phyloP scores from a whole-genome alignment of 2,113 vertebrate species.

The Protobothrops flavoviridis region DNA sequence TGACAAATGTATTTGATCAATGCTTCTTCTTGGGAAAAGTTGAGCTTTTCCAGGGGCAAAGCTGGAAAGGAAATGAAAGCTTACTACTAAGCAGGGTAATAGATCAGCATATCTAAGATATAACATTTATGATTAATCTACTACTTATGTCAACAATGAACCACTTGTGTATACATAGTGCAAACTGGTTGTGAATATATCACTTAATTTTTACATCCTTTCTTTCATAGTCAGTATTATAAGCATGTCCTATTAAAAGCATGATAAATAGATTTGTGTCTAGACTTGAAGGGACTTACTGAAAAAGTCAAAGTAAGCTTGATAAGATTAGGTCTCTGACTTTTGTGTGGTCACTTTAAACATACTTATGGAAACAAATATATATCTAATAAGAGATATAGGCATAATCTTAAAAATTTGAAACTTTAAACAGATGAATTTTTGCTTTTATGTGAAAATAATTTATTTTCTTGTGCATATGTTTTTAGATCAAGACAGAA shows the following conservation, averaged over 20 bases:
- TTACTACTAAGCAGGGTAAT: slow-evolving; percentile 67
- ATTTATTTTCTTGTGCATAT: not conserved
- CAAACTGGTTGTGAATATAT: slow-evolving; percentile 45
- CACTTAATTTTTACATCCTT: not conserved
- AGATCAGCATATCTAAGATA: slow-evolving; percentile 62
- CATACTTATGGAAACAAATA: not conserved
- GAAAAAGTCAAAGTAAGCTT: not conserved
- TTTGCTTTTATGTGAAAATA: not conserved
- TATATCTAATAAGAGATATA: not conserved
- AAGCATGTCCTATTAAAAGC: not conserved
- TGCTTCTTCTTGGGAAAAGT: slow-evolving; percentile 75
- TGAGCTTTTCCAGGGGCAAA: slow-evolving; percentile 76
- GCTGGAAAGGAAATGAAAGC: slow-evolving; percentile 72
- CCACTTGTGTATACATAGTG: not conserved
- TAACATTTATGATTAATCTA: slow-evolving; percentile 57
- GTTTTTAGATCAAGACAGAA: not conserved
- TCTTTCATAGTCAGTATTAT: slow-evolving; percentile 12
- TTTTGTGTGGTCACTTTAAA: not conserved
- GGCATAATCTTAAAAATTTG: not conserved
- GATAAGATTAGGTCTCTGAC: not conserved
- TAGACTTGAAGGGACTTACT: not conserved
- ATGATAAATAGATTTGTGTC: not conserved
- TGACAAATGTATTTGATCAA: slow-evolving; percentile 80
- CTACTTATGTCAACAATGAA: slow-evolving; percentile 63
- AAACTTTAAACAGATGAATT: not conserved